Base-by-base conservation (phyloP, 2,888 invertebrate genomes). In the Aleiodes leptofemur region DNA sequence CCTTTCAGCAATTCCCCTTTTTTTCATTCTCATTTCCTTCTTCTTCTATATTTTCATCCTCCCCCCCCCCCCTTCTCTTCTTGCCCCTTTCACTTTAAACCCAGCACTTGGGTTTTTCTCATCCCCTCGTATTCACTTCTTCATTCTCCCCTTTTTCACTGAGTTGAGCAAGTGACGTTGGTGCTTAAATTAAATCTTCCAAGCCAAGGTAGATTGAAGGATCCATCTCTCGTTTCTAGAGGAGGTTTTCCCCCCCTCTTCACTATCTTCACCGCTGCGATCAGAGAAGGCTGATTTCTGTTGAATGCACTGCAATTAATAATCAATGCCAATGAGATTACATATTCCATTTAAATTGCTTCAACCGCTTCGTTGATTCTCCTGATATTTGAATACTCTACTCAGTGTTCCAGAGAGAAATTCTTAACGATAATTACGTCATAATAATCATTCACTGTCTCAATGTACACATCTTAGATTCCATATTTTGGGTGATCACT, bases 301-400 rank as follows among this genome's bases (percentile, higher is more conserved):
- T 34, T 59, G 70, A 76, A 55, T 70, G 61, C 70, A 73, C 43
- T 38, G 50, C 14, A 73, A 70, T 77, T 56, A 77, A 77, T 77
- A 53, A 69, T 48, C 72, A 70, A 76, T 73, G 73, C n/a, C 23
- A 78, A 77, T 74, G 23, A 50, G 69, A 73, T 77, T 78, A 69
- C 51, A 75, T 73, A 72, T 73, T 77, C 69, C 61, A 43, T 59
- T 76, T 51, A 73, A n/a, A 51, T 59, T 29, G 53, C 48, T 53
- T 56, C 56, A 66, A 77, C 56, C 74, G 43, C 50, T 61, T 74
- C 71, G 71, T 29, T 48, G 34, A 51, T n/a, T 53, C 11, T 48
- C 29, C 13, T 13, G 59, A 59, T 34, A 59, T 29, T 8, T 43
- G 43, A 43, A 43, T 43, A 43, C 43, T 43, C 11, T 3, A 43